A percentile compares a stretch with the other conserved stretches of the same genome.
Conservation (phyloP, 1,140 invertebrate species). For the Orchesella cincta region DNA sequence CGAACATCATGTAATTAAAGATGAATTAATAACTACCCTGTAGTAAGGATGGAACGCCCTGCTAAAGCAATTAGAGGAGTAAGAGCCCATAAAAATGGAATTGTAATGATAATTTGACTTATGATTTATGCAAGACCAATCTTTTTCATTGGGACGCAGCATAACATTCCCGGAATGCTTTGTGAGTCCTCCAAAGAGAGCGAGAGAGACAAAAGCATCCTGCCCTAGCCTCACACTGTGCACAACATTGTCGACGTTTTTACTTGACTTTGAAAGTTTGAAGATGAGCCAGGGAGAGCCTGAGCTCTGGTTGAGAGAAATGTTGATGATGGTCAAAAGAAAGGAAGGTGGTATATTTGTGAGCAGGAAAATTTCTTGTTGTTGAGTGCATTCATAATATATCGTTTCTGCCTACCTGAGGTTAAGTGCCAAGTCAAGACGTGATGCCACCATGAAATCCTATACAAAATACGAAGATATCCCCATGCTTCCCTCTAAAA, state of each 20-base stretch:
- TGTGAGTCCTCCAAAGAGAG: background rate
- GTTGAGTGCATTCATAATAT: conserved; percentile 14
- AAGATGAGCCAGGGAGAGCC: background rate
- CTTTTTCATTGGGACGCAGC: no score
- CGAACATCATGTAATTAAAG: conserved; percentile 24
- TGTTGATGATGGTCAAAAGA: background rate
- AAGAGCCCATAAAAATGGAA: conserved; percentile 26
- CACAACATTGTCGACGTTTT: conserved; percentile 14
- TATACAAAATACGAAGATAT: conserved; percentile 26
- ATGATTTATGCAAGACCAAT: conserved; percentile 22
- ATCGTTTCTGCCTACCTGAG: conserved; percentile 23
- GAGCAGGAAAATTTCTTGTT: conserved; percentile 8
- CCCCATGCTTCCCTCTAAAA: conserved; percentile 9
- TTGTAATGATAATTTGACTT: conserved; percentile 25
- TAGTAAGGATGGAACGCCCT: conserved; percentile 17
- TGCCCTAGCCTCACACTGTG: background rate
- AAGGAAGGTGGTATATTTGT: conserved; percentile 23
- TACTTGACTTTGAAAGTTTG: background rate
- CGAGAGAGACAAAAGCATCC: background rate
- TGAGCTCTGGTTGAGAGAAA: background rate
- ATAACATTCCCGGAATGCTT: conserved; percentile 13
- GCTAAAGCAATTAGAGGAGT: conserved; percentile 22
- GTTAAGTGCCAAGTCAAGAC: conserved; percentile 25
- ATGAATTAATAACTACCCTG: conserved; percentile 9
- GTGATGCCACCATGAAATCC: conserved; percentile 28